Evolutionary conservation across 2,888 invertebrate species (phyloP), one percentile per base, ranked within the genome.

Genomic region (Petrolisthes cinctipes): DNA sequence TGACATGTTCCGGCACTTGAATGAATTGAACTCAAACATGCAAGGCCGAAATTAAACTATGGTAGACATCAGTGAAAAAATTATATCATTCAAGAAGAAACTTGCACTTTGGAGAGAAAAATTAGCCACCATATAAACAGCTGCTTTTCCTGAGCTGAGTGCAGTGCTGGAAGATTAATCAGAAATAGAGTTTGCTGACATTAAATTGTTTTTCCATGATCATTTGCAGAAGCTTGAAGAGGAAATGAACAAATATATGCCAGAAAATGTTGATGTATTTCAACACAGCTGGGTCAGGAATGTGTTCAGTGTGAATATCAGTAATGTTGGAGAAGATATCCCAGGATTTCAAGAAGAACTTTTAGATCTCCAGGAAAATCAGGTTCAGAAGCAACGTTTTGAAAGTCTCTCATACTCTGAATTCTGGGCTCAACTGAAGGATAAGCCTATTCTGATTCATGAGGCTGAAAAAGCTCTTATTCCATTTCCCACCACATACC

Each of bases 1-100:
- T 71, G 80, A 85, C 56, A 85, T 85, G 80, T 85, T 85, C 80
- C 79, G 2, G 80, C 80, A 85, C 51, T 80, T 85, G 6, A 85
- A 85, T 85, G 85, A 83, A 56, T 56, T 83, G 3, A 83, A 83
- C 71, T 75, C 51, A 83, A 57, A 56, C 76, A 83, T 75, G 83
- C 76, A 83, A 57, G 83, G 85, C 14, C 80, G 80, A 85, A 85
- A 85, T 85, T 20, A 85, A 37, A 85, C 85, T 23, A 85, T 85
- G 79, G 80, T 85, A 71, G 71, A 85, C n/a, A 85, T 85, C 71
- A 71, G 54, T n/a, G 80, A 85, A 79, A 85, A 80, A 85, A 85
- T 85, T 23, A 56, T 68, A 54, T 80, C 68, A 4, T 85, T 85
- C 85, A 85, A 68, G 80, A 85, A 56, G 71, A 80, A 85, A 23